These are phyloP conservation scores for Mus caroli DNA, from an alignment of 2,797 vertebrate species.

Conservation along the genomic window DNA sequence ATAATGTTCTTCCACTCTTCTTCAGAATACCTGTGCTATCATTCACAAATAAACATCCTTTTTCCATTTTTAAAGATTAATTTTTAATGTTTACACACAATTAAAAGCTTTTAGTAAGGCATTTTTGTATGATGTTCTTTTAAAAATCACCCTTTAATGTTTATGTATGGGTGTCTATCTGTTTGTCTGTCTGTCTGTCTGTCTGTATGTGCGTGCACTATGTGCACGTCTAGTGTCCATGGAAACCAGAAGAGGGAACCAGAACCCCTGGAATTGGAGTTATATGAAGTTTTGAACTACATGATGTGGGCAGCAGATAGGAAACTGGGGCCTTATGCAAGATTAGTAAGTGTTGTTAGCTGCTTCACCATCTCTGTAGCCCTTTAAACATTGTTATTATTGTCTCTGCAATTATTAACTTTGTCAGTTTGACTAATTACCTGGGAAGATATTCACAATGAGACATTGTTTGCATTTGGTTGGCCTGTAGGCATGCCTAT, in stretches of 20 bases:
- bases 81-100: neutral
- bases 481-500: neutral
- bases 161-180: neutral
- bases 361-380: neutral
- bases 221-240: neutral
- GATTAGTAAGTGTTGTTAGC: neutral
- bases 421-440: neutral
- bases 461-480: neutral
- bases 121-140: neutral
- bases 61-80: neutral
- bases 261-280: neutral
- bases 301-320: neutral
- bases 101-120: neutral
- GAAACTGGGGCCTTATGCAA: neutral
- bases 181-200: neutral
- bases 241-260: neutral
- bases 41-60: constrained; percentile 33
- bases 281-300: neutral
- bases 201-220: neutral
- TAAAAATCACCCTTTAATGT: neutral
- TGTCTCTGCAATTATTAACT: neutral
- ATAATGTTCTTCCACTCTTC: constrained; percentile 14
- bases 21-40: neutral
- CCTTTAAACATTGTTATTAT: neutral
- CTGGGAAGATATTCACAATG: neutral